Evolutionary conservation across 2,888 invertebrate genomes (phyloP), one percentile per base, ranked within the genome.

Genomic region (Plebejus anna): DNA sequence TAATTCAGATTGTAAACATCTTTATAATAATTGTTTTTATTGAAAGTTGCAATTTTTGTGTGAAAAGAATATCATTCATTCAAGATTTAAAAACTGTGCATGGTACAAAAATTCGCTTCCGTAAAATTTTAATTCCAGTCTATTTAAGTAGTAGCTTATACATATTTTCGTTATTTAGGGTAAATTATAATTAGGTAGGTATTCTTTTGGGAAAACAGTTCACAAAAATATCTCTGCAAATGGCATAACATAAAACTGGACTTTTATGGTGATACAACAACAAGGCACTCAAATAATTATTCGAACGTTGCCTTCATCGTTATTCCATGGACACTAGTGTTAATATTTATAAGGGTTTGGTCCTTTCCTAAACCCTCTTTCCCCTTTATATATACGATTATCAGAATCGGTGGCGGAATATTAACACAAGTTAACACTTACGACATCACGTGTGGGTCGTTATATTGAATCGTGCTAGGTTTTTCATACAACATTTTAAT

Each of bases 321-420:
- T 66, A 66, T 66, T 66, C 59, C 22, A 36, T 66, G 32, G 32
- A 36, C 66, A 36, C 32, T 13, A 66, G 32, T 66, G 13, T 66
- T 66, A 66, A 66, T 66, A 36, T 66, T 36, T 66, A 66, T 66
- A 66, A 61, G 61, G 11, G 66, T 66, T 32, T 5, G 13, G 66
- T 22, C 61, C 61, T 32, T 66, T 5, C 16, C 22, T 28, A 28
- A 28, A 11, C 28, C 61, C 47, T 47, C 47, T 47, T 47, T 9
- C 47, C 9, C 47, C 47, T 28, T 61, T 61, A 59, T 59, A 59
- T 61, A 59, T 59, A 59, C 22, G 22, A 61, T 61, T 11, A 61
- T 61, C 61, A 22, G 9, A 28, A 61, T 28, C 61, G 28, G 9
- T 28, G 9, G 2, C 4, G 9, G 61, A 61, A 61, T 61, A 28